Conservation (phyloP, 1,140 invertebrate species). For the Lucilia cuprina region DNA sequence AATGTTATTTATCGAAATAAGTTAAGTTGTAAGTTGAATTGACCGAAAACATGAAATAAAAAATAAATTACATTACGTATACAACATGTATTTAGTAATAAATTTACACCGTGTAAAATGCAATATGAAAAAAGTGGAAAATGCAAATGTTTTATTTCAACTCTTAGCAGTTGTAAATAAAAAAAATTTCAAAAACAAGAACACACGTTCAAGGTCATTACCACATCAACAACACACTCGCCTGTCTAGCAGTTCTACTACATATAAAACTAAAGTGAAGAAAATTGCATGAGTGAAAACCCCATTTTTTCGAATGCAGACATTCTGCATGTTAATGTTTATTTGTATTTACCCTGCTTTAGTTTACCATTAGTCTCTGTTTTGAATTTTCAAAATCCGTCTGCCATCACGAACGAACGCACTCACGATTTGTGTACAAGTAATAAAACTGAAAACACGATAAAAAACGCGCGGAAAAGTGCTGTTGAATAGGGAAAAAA, state of each 20-base stretch:
- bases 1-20: background rate
- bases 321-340: background rate
- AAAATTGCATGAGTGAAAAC: background rate
- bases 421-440: background rate
- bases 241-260: background rate
- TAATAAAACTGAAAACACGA: background rate
- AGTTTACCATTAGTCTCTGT: background rate
- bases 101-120: background rate
- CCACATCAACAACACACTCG: background rate
- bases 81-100: background rate
- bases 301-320: background rate
- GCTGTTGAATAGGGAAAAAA: background rate
- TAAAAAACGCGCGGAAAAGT: background rate
- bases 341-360: background rate
- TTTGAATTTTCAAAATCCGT: background rate
- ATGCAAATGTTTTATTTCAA: background rate
- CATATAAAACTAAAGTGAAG: background rate
- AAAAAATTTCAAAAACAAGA: background rate
- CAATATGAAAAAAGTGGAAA: background rate
- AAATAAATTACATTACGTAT: background rate
- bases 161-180: background rate
- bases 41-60: background rate
- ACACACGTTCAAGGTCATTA: slow-evolving; percentile 23
- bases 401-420: slow-evolving; percentile 2
- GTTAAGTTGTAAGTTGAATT: background rate